Base-by-base conservation (phyloP, 1,140 invertebrate species). In the Nymphalis io region DNA sequence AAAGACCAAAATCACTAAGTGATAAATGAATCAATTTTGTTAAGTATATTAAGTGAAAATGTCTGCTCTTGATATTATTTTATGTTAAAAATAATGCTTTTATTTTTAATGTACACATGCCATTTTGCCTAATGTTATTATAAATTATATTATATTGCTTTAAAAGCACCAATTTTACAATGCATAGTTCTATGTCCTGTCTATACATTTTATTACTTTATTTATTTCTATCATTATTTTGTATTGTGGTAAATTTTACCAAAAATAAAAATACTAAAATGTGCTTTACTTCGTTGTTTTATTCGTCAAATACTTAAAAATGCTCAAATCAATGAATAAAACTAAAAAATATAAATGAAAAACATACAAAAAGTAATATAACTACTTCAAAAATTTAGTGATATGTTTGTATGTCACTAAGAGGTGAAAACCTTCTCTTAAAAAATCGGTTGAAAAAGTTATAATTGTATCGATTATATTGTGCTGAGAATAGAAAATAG, bases 191-290 rank as follows among this genome's bases (percentile, higher is more conserved):
- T 89, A 89, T 89, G 86, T 86, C 89, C 86, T 89, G 89, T 89
- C 89, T 91, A 88, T 87, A 90, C 87, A 89, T 85, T 88, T 88
- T 89, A 90, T 88, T 90, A 89, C 80, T 89, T 91, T 91, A 91
- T 91, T 91, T 91, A 91, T 91, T 91, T 89, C 87, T 87, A 89
- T 90, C 80, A 91, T 89, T 89, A 91, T 89, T 91, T 91, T 89
- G 87, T 91, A 89, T 88, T 89, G 84, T 89, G 89, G 89, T 91
- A 89, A 91, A 91, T 87, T 91, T 89, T 91, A 91, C 89, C 89
- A 89, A 91, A 91, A 91, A 91, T 91, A 91, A 91, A 89, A 89
- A 87, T 89, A 91, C 87, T 91, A 91, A 91, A 91, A 89, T 91
- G 85, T 89, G 89, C 87, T 91, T 91, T 85, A 87, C 58, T 55